phyloP scores from a whole-genome alignment of 2,797 vertebrate genomes.

The Cottoperca gobio region DNA sequence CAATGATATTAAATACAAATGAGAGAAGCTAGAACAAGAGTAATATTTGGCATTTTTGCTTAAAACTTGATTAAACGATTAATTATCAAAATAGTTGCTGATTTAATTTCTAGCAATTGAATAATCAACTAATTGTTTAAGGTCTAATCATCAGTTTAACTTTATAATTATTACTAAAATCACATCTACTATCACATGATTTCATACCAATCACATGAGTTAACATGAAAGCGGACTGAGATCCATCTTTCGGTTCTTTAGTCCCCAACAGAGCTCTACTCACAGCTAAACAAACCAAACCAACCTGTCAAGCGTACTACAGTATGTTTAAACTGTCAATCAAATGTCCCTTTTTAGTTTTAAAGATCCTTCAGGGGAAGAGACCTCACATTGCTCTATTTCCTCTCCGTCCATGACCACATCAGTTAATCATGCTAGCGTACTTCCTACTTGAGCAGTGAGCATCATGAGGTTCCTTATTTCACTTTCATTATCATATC shows the following conservation, averaged over 20 bases:
- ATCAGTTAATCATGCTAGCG: not conserved
- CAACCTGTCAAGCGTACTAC: not conserved
- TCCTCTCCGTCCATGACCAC: not conserved
- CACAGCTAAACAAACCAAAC: not conserved
- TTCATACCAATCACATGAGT: not conserved
- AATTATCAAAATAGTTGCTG: not conserved
- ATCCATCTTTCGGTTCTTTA: not conserved
- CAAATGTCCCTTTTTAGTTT: not conserved
- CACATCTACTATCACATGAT: not conserved
- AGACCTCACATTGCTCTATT: not conserved
- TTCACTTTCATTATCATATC: constrained; percentile 8
- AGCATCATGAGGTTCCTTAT: not conserved
- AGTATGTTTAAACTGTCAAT: not conserved
- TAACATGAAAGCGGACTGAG: not conserved
- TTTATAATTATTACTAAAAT: not conserved
- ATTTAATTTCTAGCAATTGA: not conserved
- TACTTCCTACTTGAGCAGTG: not conserved
- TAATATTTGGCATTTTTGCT: no score
- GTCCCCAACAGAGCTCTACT: not conserved
- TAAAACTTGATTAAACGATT: no score
- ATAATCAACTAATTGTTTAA: not conserved
- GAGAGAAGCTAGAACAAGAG: not conserved
- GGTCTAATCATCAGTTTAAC: not conserved
- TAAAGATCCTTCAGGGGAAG: not conserved
- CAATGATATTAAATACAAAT: not conserved